phyloP scores from a whole-genome alignment of 2,113 vertebrate species.

The Blennius ocellaris region DNA sequence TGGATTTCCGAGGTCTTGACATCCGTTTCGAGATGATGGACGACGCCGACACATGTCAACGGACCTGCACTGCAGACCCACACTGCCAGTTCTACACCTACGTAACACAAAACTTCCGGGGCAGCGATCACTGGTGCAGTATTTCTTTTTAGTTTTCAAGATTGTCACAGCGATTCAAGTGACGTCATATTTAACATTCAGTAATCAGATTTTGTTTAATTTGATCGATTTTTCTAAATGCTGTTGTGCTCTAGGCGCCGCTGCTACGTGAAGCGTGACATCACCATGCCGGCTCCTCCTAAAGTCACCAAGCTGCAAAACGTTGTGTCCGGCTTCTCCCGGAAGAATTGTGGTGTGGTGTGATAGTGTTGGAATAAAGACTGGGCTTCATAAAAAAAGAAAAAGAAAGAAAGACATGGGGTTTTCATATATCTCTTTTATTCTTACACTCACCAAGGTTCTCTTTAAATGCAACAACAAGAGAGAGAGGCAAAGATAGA shows the following conservation, averaged over 20 bases:
- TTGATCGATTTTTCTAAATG: too few species aligned
- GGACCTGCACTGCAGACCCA: constrained; percentile 48
- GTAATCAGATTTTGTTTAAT: background rate
- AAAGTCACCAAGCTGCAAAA: constrained; percentile 34
- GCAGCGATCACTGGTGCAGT: constrained; percentile 8
- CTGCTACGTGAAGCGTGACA: constrained; percentile 72
- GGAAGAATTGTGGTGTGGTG: constrained; percentile 12
- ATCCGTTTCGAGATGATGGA: constrained; percentile 35
- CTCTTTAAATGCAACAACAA: background rate
- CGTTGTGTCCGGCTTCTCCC: constrained; percentile 65
- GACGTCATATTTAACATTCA: background rate
- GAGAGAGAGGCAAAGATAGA: too few species aligned
- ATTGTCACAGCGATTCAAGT: background rate
- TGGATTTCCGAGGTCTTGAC: constrained; percentile 51
- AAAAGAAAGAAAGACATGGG: too few species aligned
- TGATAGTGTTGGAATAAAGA: too few species aligned
- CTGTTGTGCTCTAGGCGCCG: constrained; percentile 56
- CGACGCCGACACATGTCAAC: constrained; percentile 32
- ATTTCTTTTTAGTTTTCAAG: background rate
- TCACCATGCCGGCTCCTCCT: constrained; percentile 61
- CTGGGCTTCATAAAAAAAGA: too few species aligned
- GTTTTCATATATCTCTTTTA: background rate
- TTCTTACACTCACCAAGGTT: background rate
- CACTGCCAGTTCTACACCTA: constrained; percentile 77
- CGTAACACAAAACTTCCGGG: background rate